Percentiles rank a stretch among this genome's conserved stretches.
These are phyloP conservation scores for Acipenser transmontanus DNA, from an alignment of 2,797 vertebrate genomes.

Conservation along the genomic window DNA sequence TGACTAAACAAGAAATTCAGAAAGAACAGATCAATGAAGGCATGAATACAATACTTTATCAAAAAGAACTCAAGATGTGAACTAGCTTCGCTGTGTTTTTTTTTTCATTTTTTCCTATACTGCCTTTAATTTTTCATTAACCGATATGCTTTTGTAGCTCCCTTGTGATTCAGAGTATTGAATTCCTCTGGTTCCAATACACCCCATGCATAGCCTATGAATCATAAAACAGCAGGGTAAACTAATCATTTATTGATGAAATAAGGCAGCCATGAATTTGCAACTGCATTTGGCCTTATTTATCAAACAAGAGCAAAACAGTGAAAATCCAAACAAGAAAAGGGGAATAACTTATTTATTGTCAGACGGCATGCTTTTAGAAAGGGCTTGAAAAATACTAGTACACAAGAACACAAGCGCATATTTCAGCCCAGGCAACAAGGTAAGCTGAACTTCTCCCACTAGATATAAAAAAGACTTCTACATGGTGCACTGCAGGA, in stretches of 20 bases:
- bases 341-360: conserved; percentile 60
- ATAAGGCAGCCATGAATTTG: conserved; percentile 66
- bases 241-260: conserved; percentile 79
- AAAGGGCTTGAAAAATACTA: conserved; percentile 27
- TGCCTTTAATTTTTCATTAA: conserved; percentile 70
- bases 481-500: too few species aligned
- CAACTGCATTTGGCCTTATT: conserved; percentile 72
- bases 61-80: not conserved
- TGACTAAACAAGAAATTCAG: conserved; percentile 34
- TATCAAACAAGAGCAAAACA: conserved; percentile 75
- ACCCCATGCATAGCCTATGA: conserved; percentile 66
- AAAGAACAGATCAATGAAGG: too few species aligned
- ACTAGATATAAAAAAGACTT: conserved; percentile 49
- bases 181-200: conserved; percentile 67
- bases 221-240: conserved; percentile 66
- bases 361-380: conserved; percentile 54
- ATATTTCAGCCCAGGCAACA: conserved; percentile 60
- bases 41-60: too few species aligned
- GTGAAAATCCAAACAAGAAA: conserved; percentile 69
- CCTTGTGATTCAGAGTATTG: conserved; percentile 38
- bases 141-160: conserved; percentile 61
- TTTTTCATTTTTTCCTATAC: conserved; percentile 25
- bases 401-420: conserved; percentile 41
- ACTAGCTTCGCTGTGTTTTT: not conserved
- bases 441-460: conserved; percentile 53